Percentiles rank a stretch among this genome's conserved stretches.
Evolutionary conservation across 2,797 vertebrate genomes (phyloP).

Genomic region (Phoxinus dragarum): DNA sequence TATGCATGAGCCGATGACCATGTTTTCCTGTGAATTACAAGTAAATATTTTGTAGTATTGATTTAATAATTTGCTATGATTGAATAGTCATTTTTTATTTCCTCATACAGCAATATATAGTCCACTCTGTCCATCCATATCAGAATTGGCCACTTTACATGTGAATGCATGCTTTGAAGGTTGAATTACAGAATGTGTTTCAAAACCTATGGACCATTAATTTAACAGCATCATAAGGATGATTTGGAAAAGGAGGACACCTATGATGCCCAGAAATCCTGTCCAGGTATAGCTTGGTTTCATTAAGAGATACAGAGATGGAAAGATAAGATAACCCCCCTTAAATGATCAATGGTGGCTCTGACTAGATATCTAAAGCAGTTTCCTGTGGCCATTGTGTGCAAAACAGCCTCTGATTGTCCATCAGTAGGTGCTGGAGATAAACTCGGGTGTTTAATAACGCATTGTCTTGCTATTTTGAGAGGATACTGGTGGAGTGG

Average conservation of each 20-base stretch:
- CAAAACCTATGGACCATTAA: background rate
- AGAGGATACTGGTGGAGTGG: constrained; percentile 22
- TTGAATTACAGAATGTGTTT: background rate
- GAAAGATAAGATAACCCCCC: background rate
- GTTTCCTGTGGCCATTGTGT: constrained; percentile 57
- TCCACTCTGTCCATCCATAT: background rate
- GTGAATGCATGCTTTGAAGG: background rate
- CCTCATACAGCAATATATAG: background rate
- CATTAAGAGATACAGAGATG: background rate
- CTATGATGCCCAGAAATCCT: background rate
- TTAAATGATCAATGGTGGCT: constrained; percentile 35
- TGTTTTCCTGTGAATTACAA: background rate
- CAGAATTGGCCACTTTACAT: too few species aligned
- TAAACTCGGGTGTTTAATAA: constrained; percentile 56
- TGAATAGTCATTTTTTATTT: background rate
- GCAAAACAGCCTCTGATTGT: constrained; percentile 45
- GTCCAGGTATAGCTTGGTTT: constrained; percentile 7
- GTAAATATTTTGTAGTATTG: background rate
- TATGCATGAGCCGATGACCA: background rate
- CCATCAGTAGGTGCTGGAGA: constrained; percentile 42
- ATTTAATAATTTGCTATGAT: background rate
- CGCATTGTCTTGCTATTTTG: constrained; percentile 32
- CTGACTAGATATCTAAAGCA: constrained; percentile 39
- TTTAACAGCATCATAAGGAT: background rate
- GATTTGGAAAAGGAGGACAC: background rate